Percentiles rank a stretch among this genome's conserved stretches.
phyloP scores from a whole-genome alignment of 2,113 vertebrate genomes.

The Elephantulus edwardii region DNA sequence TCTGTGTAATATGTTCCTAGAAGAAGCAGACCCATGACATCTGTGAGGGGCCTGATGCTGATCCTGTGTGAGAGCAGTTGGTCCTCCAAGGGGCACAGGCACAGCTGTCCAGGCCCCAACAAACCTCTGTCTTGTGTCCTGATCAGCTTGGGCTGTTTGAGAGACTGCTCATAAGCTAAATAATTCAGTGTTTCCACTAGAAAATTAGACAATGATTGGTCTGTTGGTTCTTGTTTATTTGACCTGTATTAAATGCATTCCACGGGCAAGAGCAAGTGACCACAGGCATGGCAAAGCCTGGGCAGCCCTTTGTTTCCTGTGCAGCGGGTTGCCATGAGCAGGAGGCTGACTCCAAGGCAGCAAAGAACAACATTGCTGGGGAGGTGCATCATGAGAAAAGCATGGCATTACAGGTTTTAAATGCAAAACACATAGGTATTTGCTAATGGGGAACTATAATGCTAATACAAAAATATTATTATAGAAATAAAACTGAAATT shows the following conservation, averaged over 20 bases:
- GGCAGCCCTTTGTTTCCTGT: background rate
- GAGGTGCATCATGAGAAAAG: background rate
- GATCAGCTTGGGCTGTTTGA: background rate
- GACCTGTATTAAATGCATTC: background rate
- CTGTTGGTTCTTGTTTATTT: background rate
- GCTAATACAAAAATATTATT: background rate
- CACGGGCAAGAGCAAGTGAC: background rate
- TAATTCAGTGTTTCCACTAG: background rate
- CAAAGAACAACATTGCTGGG: background rate
- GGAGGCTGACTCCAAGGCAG: background rate
- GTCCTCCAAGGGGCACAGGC: background rate
- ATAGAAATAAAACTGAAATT: background rate
- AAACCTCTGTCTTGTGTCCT: background rate
- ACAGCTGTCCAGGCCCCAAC: background rate
- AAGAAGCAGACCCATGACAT: background rate
- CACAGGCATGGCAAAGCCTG: background rate
- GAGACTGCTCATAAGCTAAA: background rate
- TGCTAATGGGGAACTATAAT: background rate
- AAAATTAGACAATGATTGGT: background rate
- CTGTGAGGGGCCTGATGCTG: too few relatives aligned
- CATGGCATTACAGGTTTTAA: background rate
- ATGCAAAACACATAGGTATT: background rate
- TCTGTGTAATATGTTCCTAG: background rate
- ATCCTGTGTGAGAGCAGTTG: fast-evolving
- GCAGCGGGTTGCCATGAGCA: background rate